These are phyloP conservation scores for Apteryx owenii DNA, from an alignment of 2,113 vertebrate genomes.

Conservation along the genomic window DNA sequence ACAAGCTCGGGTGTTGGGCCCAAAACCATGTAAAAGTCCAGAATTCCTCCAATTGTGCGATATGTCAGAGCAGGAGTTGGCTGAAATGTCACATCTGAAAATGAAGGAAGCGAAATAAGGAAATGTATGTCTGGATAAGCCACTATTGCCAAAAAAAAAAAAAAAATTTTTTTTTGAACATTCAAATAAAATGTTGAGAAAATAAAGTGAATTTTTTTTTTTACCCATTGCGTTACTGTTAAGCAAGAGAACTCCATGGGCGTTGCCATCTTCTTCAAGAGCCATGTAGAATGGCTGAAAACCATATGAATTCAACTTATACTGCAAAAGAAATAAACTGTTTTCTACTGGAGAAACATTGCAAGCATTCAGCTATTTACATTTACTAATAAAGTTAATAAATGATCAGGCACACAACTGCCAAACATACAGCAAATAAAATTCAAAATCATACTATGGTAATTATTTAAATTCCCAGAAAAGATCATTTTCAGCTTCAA, in stretches of 20 bases:
- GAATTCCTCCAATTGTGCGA: constrained; percentile 86
- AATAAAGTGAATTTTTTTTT: not conserved
- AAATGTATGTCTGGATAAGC: not conserved
- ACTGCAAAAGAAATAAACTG: constrained; percentile 60
- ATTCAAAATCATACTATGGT: fast-evolving
- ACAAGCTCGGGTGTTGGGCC: constrained; percentile 88
- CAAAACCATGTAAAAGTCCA: constrained; percentile 91
- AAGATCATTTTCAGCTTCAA: not conserved
- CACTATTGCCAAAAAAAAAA: not conserved
- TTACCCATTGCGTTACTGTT: constrained; percentile 97
- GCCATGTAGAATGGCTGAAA: constrained; percentile 92
- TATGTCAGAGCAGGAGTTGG: constrained; percentile 89
- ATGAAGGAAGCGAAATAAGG: not conserved
- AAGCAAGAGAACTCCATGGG: constrained; percentile 89
- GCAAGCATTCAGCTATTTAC: fast-evolving
- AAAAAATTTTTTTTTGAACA: too few relatives aligned
- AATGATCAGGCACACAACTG: too few relatives aligned
- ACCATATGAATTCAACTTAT: constrained; percentile 88
- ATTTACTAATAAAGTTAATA: not conserved
- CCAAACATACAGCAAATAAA: fast-evolving
- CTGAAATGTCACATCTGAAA: constrained; percentile 89
- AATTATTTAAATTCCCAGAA: not conserved
- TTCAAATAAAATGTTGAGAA: not conserved
- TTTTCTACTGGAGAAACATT: not conserved
- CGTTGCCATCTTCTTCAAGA: constrained; percentile 81